Base-by-base conservation (phyloP, 1,140 invertebrate species). In the Macrosteles quadrilineatus region DNA sequence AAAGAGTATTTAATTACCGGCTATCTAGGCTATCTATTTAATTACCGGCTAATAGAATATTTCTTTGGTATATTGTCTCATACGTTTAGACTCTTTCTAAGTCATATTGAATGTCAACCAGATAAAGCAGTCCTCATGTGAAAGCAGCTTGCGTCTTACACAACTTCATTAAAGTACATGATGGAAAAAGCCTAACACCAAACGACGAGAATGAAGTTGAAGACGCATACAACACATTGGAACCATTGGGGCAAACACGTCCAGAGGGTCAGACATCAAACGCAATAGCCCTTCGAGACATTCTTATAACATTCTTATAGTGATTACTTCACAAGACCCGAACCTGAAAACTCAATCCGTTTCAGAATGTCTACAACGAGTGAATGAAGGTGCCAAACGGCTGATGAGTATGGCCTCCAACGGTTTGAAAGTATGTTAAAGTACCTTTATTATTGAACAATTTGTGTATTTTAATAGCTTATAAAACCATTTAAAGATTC, bases 1-100 rank as follows among this genome's bases (percentile, higher is more conserved):
- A 55, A 23, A 6, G 50, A 55, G 50, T 55, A 19, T 69, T 68
- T 45, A 68, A 68, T n/a, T 68, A 63, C 30, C 67, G 67, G 4
- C 2, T 68, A 25, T 68, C 67, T 64, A n/a, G 67, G 29, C 4
- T 19, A 36, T 64, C 47, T 25, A 68, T 64, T 64, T 11, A n/a
- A n/a, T n/a, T n/a, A n/a, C n/a, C n/a, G n/a, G n/a, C n/a, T 19
- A 47, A 45, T 68, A 14, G 67, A 68, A 68, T 68, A 45, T 30
- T 12, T 4, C 14, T 68, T 68, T 30, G 67, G 67, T 19, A 63
- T 68, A 30, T 29, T 68, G 36, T 9, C 36, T 17, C 36, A 11
- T 43, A 43, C 23, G 29, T 14, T 68, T 31, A 36, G 29, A 57
- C 32, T 47, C 21, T 62, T 68, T 45, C 19, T 68, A 17, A 64